These are phyloP conservation scores for Columba livia DNA, from an alignment of 2,113 vertebrate genomes.

Conservation along the genomic window DNA sequence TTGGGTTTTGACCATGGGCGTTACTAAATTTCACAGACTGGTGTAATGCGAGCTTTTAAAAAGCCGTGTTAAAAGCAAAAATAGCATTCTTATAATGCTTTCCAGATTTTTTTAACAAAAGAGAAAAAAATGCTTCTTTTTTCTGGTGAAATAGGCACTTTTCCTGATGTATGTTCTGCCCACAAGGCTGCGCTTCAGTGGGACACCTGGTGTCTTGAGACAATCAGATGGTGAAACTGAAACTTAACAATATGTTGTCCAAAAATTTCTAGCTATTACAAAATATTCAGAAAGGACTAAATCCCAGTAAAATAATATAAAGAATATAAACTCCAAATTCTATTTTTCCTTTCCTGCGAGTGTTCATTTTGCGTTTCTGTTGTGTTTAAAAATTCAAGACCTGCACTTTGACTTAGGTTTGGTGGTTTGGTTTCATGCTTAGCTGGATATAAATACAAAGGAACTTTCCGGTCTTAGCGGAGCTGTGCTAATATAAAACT, in stretches of 20 bases:
- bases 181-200: neutral
- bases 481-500: neutral
- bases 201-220: neutral
- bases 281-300: neutral
- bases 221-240: neutral
- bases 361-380: neutral
- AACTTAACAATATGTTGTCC: neutral
- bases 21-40: neutral
- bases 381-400: neutral
- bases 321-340: neutral
- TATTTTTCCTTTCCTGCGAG: neutral
- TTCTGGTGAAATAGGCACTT: neutral
- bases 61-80: neutral
- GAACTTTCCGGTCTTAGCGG: neutral
- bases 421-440: neutral
- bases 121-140: no score
- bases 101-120: neutral
- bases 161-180: neutral
- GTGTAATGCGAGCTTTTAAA: neutral
- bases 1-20: rapidly evolving
- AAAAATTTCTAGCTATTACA: neutral
- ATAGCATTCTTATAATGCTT: neutral
- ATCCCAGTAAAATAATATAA: neutral
- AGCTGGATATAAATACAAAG: neutral
- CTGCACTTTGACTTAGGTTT: neutral